Percentiles rank a stretch among this genome's conserved stretches.
Conservation (phyloP, 2,113 vertebrate genomes). For the Crypturellus undulatus region DNA sequence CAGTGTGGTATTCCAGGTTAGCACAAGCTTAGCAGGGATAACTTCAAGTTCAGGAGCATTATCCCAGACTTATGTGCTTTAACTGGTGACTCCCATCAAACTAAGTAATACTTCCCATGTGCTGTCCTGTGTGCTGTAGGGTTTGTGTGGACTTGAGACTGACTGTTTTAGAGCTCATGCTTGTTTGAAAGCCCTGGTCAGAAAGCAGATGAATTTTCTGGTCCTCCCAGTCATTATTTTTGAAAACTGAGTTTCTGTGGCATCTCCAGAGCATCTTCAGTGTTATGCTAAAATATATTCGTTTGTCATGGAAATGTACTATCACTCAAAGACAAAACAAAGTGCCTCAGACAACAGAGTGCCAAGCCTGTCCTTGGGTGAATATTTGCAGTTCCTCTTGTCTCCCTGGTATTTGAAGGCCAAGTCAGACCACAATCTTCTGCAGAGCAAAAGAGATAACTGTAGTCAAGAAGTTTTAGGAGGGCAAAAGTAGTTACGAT, state of each 20-base stretch:
- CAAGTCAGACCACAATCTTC: background rate
- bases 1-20: background rate
- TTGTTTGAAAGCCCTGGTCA: background rate
- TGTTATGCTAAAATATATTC: slow-evolving; percentile 44
- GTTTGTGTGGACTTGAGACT: background rate
- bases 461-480: slow-evolving; percentile 2
- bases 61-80: background rate
- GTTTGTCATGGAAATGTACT: slow-evolving; percentile 20
- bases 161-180: background rate
- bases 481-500: slow-evolving; percentile 1
- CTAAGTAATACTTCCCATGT: background rate
- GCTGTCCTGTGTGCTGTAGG: background rate
- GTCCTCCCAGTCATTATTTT: background rate
- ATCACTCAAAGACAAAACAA: slow-evolving; percentile 51
- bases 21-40: background rate
- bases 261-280: background rate
- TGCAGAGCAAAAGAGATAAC: background rate
- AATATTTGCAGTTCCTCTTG: slow-evolving; percentile 37
- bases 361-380: slow-evolving; percentile 55
- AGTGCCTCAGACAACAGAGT: slow-evolving; percentile 30
- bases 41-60: background rate
- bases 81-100: background rate
- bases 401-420: slow-evolving; percentile 59
- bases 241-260: slow-evolving; percentile 16
- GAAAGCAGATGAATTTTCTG: background rate